phyloP scores from a whole-genome alignment of 2,888 invertebrate species.

The Ophioninae sp. region DNA sequence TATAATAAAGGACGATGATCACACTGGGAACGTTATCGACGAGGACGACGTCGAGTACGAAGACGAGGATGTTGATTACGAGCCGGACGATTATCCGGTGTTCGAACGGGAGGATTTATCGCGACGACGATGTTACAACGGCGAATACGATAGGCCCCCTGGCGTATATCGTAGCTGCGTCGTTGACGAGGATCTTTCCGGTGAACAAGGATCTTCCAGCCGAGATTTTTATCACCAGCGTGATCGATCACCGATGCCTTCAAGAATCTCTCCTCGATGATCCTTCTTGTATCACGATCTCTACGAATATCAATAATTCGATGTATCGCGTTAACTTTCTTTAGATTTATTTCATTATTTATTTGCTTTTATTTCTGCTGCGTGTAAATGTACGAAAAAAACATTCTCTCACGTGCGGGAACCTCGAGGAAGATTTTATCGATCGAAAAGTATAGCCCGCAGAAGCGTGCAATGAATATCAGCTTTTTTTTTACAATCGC shows the following conservation, averaged over 20 bases:
- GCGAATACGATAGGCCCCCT: constrained; percentile 36
- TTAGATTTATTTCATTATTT: background rate
- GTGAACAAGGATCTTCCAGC: background rate
- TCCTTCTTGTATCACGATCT: background rate
- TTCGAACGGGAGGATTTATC: constrained; percentile 13
- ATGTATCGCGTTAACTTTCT: background rate
- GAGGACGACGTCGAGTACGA: constrained; percentile 72
- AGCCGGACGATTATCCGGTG: constrained; percentile 31
- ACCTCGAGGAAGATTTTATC: background rate
- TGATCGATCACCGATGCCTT: constrained; percentile 15
- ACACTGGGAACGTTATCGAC: constrained; percentile 83
- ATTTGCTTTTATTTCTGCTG: background rate
- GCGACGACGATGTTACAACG: constrained; percentile 30
- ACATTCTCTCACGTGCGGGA: too few species aligned
- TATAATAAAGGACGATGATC: constrained; percentile 90
- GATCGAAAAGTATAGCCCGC: background rate
- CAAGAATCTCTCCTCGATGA: constrained; percentile 22
- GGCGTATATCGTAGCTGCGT: background rate
- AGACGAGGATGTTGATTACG: constrained; percentile 66
- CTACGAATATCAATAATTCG: background rate
- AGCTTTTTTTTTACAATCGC: background rate
- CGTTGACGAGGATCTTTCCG: background rate
- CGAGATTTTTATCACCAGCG: constrained; percentile 24
- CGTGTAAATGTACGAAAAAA: background rate
- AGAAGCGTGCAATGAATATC: background rate